These are phyloP conservation scores for Ceratina japonica DNA, from an alignment of 1,140 invertebrate genomes.

Conservation along the genomic window DNA sequence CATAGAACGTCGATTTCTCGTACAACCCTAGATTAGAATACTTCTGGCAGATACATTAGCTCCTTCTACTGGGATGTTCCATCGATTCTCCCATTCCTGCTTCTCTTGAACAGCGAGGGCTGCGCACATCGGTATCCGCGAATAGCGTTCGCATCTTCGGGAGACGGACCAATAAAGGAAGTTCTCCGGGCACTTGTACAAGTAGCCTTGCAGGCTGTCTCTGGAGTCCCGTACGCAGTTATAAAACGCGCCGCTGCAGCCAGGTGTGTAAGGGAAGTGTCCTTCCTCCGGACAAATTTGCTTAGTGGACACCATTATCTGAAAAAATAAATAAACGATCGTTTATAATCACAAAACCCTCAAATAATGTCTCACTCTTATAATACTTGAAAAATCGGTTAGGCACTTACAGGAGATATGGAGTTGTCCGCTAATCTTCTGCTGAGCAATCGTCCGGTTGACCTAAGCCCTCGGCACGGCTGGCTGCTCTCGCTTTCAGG, in stretches of 20 bases:
- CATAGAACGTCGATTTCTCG: not conserved
- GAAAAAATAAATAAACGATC: slow-evolving; percentile 68
- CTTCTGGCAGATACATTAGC: slow-evolving; percentile 72
- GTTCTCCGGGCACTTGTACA: slow-evolving; percentile 88
- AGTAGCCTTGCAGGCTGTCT: slow-evolving; percentile 83
- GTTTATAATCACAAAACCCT: not conserved
- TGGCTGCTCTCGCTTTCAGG: slow-evolving; percentile 80
- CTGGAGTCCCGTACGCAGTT: slow-evolving; percentile 83
- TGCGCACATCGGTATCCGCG: slow-evolving; percentile 82
- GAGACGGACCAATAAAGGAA: slow-evolving; percentile 89
- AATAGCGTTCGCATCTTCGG: slow-evolving; percentile 84
- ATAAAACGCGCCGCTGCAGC: slow-evolving; percentile 86
- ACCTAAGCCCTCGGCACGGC: slow-evolving; percentile 81
- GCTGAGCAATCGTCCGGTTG: slow-evolving; percentile 77
- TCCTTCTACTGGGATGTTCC: slow-evolving; percentile 72
- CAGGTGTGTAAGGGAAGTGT: slow-evolving; percentile 83
- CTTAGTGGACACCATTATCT: slow-evolving; percentile 82
- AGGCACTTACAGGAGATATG: slow-evolving; percentile 81
- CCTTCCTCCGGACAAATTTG: slow-evolving; percentile 85
- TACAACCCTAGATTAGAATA: slow-evolving; percentile 29
- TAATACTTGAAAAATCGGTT: not conserved
- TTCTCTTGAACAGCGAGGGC: slow-evolving; percentile 54
- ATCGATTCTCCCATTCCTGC: slow-evolving; percentile 67
- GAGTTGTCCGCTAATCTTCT: slow-evolving; percentile 80
- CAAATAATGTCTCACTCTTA: not conserved